Conservation (phyloP, 92 coral and sea anemone genomes). For the Porites divaricata region DNA sequence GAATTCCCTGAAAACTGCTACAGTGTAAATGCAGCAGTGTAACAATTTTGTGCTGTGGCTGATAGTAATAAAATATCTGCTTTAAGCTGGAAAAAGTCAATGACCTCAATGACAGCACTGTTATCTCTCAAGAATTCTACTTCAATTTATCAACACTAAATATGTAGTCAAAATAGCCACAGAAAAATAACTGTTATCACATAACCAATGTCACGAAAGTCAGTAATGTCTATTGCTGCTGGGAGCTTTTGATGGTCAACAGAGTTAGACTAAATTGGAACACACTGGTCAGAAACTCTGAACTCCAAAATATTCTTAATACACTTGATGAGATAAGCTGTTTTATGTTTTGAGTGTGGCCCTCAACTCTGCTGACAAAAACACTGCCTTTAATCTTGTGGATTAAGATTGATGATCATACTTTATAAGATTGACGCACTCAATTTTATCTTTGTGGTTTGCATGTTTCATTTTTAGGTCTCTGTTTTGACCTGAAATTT, state of each 20-base stretch:
- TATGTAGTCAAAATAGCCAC: no score
- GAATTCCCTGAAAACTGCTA: background rate
- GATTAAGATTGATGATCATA: slow-evolving; percentile 4
- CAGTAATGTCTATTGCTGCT: background rate
- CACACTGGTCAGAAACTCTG: background rate
- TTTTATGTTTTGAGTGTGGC: background rate
- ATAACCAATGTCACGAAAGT: background rate
- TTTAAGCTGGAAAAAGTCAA: background rate
- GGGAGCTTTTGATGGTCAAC: background rate
- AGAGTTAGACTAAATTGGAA: background rate
- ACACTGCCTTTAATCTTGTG: background rate
- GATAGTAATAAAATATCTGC: background rate
- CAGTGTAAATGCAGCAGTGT: background rate
- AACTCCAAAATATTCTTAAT: slow-evolving; percentile 21
- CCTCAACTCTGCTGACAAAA: background rate
- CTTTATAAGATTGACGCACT: slow-evolving; percentile 5
- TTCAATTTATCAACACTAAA: background rate
- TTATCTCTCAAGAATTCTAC: background rate
- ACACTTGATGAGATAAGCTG: slow-evolving; percentile 16
- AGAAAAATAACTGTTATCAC: background rate
- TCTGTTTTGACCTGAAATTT: background rate
- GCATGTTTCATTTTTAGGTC: background rate
- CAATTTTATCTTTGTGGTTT: slow-evolving; percentile 11
- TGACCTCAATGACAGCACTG: background rate
- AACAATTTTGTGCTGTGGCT: background rate